Conservation (phyloP, 2,888 invertebrate genomes). For the Alcis repandata region DNA sequence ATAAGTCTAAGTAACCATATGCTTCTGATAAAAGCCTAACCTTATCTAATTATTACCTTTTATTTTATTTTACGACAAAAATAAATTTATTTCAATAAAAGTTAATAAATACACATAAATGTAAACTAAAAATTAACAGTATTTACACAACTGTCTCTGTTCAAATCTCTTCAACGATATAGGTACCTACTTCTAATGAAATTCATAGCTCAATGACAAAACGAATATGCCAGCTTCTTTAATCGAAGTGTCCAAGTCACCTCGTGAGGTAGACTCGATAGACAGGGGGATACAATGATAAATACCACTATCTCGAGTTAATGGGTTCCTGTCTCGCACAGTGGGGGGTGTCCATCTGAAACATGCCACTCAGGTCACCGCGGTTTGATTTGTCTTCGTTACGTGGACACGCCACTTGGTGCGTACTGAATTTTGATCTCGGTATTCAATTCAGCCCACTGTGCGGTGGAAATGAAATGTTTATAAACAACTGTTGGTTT, state of each 20-base stretch:
- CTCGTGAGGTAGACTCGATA: slow-evolving; percentile 53
- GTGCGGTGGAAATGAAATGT: background rate
- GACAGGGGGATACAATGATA: slow-evolving; percentile 65
- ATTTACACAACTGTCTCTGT: slow-evolving; percentile 12
- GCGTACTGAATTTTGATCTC: slow-evolving; percentile 67
- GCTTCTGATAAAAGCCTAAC: background rate
- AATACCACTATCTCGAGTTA: slow-evolving; percentile 80
- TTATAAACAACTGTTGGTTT: background rate
- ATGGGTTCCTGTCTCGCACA: slow-evolving; percentile 76
- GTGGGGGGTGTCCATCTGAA: slow-evolving; percentile 73
- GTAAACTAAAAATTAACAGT: slow-evolving; percentile 4
- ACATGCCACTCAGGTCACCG: slow-evolving; percentile 67
- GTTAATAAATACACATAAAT: no score
- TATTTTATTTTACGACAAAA: background rate
- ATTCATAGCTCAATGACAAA: background rate
- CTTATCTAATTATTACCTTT: no score
- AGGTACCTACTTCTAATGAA: background rate
- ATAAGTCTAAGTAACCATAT: background rate
- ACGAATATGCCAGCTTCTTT: slow-evolving; percentile 48
- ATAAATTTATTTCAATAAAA: no score
- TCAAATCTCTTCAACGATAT: slow-evolving; percentile 21
- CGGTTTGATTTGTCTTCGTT: slow-evolving; percentile 84
- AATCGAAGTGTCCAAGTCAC: slow-evolving; percentile 71
- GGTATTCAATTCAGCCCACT: slow-evolving; percentile 56
- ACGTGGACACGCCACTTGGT: slow-evolving; percentile 68